Conservation (phyloP, 1,140 invertebrate genomes). For the Palaemon carinicauda region DNA sequence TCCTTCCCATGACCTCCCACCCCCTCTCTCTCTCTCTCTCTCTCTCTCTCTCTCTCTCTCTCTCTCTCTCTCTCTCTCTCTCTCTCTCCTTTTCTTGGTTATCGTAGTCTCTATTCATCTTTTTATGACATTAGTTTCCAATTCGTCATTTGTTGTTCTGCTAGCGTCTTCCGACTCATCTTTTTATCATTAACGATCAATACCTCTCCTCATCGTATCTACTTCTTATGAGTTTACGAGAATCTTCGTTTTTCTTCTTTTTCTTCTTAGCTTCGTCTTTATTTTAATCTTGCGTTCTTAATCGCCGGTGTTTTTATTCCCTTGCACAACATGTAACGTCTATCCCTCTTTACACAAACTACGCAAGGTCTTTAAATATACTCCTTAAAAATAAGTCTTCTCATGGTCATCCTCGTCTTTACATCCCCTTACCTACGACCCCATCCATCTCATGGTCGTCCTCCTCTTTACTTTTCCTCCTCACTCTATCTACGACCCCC, state of each 20-base stretch:
- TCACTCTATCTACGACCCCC: background rate
- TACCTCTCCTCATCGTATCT: too few species aligned
- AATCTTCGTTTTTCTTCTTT: background rate
- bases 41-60: too few species aligned
- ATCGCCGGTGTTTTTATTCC: background rate
- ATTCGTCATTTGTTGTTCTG: background rate
- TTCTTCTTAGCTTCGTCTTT: background rate
- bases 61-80: constrained; percentile 19
- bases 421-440: background rate
- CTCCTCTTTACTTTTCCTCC: background rate
- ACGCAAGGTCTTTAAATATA: too few species aligned
- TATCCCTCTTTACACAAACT: background rate
- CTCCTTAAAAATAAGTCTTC: too few species aligned
- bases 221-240: too few species aligned
- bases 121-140: background rate
- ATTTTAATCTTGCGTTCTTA: background rate
- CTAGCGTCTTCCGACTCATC: background rate
- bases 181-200: too few species aligned
- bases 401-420: background rate
- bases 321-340: background rate
- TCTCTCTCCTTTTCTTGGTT: background rate
- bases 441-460: background rate
- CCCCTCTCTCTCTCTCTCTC: too few species aligned
- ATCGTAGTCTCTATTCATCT: too few species aligned
- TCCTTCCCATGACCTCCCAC: too few species aligned